Evolutionary conservation across 2,888 invertebrate genomes (phyloP), one percentile per base, ranked within the genome.

Genomic region (Lottia gigantea): DNA sequence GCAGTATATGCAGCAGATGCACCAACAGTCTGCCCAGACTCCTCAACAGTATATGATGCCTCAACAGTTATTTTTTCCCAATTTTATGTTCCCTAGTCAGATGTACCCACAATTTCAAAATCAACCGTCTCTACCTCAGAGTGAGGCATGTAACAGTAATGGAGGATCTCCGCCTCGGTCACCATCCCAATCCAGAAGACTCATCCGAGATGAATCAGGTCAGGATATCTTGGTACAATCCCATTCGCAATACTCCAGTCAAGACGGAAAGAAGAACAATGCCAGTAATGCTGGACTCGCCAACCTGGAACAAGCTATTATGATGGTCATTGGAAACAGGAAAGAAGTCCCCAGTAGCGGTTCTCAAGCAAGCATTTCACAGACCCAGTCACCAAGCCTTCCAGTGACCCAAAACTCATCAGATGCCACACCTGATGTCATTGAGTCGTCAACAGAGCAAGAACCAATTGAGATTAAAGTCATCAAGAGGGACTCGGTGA

Each of bases 251-350:
- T 79, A 79, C 47, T 78, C 81, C 12, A 68, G 71, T 31, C 68
- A 67, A 49, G 72, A 71, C n/a, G 75, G 77, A 62, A 72, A 74
- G 15, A 74, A 76, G 26, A 67, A 71, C 62, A 76, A 76, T 46
- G 71, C 76, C 64, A 77, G 77, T 68, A 75, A 64, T 25, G 62
- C 62, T 55, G 71, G 75, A 47, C 66, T 86, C 26, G 79, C 80
- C 55, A 81, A 78, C 66, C 72, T 87, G 40, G 86, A 86, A 68
- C 85, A 86, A 73, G 86, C 85, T 16, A 84, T 85, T 47, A 86
- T 82, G 71, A 86, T 85, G 64, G 79, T 86, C 26, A 82, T 82
- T 72, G 79, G 83, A 31, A 75, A 78, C 63, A 75, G 74, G 47
- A 78, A 73, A 73, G 77, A 79, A 46, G 71, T 74, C 23, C 64